Conservation (phyloP, 2,888 invertebrate genomes). For the Marasmarcha lunaedactyla region DNA sequence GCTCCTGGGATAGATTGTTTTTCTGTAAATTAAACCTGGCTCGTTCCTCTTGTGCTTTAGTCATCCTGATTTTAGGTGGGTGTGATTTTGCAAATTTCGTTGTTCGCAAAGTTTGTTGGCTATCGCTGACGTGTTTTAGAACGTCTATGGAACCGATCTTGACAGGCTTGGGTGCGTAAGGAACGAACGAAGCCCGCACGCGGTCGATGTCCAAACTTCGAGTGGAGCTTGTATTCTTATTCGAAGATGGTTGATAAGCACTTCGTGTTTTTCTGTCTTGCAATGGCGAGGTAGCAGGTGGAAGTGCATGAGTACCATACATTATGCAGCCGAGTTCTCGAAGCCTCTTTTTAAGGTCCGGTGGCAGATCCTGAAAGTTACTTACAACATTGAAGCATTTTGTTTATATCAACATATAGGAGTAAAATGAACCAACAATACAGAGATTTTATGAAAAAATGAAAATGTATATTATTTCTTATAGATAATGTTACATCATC, state of each 20-base stretch:
- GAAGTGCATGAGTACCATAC: conserved; percentile 27
- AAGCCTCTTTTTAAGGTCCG: conserved; percentile 38
- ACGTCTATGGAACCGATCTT: conserved; percentile 20
- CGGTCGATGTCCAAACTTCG: conserved; percentile 39
- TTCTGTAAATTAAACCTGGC: conserved; percentile 46
- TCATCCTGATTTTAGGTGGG: conserved; percentile 42
- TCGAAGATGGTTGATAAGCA: conserved; percentile 15
- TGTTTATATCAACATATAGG: too few species aligned
- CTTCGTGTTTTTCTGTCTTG: conserved; percentile 25
- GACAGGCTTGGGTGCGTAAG: conserved; percentile 35
- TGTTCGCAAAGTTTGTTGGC: conserved; percentile 24
- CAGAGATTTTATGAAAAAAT: too few species aligned
- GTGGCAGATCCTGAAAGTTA: conserved; percentile 30
- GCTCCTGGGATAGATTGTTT: conserved; percentile 29
- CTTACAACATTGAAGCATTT: too few species aligned
- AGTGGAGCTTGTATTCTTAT: conserved; percentile 13
- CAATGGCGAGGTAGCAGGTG: conserved; percentile 15
- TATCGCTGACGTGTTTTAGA: conserved; percentile 21
- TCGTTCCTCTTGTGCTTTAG: conserved; percentile 53
- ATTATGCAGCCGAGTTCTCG: conserved; percentile 44
- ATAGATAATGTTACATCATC: too few species aligned
- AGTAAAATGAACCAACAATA: too few species aligned
- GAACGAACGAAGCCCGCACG: conserved; percentile 44
- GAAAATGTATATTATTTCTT: too few species aligned
- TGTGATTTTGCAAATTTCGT: neutral